These are phyloP conservation scores for Platycheirus rosarum DNA, from an alignment of 2,888 invertebrate genomes.

Conservation along the genomic window DNA sequence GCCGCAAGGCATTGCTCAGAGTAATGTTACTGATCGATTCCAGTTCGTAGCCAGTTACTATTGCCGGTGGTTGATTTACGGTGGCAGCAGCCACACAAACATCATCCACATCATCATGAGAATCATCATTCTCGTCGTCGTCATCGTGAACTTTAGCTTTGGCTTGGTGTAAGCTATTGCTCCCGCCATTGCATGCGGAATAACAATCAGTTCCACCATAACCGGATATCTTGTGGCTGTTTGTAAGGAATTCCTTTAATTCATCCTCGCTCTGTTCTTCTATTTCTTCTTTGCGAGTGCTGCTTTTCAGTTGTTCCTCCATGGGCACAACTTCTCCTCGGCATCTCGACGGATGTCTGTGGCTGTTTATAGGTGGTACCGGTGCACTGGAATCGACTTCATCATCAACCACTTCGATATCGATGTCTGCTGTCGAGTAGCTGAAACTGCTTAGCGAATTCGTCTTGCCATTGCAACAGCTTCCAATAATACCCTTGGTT, in stretches of 20 bases:
- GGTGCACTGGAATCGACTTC: slow-evolving; percentile 67
- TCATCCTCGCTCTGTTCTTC: slow-evolving; percentile 46
- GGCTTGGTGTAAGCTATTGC: slow-evolving; percentile 54
- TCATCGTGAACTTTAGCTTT: slow-evolving; percentile 24
- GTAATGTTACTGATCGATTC: slow-evolving; percentile 94
- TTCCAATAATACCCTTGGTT: slow-evolving; percentile 72
- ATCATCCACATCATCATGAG: slow-evolving; percentile 18
- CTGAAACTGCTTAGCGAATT: slow-evolving; percentile 75
- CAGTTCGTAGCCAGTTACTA: slow-evolving; percentile 88
- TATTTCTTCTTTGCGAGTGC: slow-evolving; percentile 23
- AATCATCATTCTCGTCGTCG: slow-evolving; percentile 29
- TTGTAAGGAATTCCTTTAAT: slow-evolving; percentile 65
- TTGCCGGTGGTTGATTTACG: slow-evolving; percentile 72
- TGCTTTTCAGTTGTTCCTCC: slow-evolving; percentile 16
- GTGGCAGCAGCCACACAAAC: slow-evolving; percentile 75
- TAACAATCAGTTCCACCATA: slow-evolving; percentile 62
- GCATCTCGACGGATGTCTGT: slow-evolving; percentile 59
- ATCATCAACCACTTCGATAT: slow-evolving; percentile 75
- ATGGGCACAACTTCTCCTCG: slow-evolving; percentile 50
- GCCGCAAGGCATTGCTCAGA: slow-evolving; percentile 91
- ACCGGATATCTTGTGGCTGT: slow-evolving; percentile 58
- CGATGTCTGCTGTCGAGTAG: slow-evolving; percentile 75
- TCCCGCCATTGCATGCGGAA: slow-evolving; percentile 67
- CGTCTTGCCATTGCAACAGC: slow-evolving; percentile 65
- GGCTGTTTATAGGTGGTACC: slow-evolving; percentile 70